Evolutionary conservation across 2,797 vertebrate species (phyloP), one percentile per base, ranked within the genome.

Genomic region (Eulemur albifrons): DNA sequence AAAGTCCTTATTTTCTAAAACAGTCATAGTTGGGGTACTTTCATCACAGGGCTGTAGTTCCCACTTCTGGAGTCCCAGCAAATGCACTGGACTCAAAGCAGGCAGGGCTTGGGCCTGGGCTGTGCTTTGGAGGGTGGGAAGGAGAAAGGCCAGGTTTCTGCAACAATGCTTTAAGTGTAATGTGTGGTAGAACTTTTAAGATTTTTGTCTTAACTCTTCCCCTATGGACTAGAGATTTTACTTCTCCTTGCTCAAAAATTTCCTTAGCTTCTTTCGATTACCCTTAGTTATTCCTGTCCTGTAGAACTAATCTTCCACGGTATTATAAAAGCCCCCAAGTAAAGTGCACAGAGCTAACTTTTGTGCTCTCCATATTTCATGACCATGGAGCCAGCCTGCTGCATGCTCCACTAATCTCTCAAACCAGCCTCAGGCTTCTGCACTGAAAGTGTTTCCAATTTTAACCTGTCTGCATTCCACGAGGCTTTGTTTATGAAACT

Each of bases 361-460:
- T 40, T 69, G 57, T 57, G 59, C 43, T 92, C 20, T 93, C 30
- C 61, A 2, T 90, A 70, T 77, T 86, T 97, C 77, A 48, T 69
- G 48, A 90, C 70, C 61, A 83, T 1, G 2, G 73, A 95, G 83
- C 70, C 70, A 89, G 65, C 1, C 54, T 79, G 13, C 20, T 32
- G 4, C 54, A 90, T 30, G 82, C 75, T 59, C 70, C 86, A 77
- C 82, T 95, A 95, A 94, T 94, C 72, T 88, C 50, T 86, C 85
- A 77, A 87, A 73, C 35, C 27, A 82, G n/a, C 27, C 30, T 95
- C 61, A 77, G 65, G 72, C 45, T 89, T 91, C 50, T 94, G 15
- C 8, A 13, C 15, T 20, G 32, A 25, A 90, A 89, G 32, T 70
- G 40, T 88, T 92, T 96, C 73, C 82, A 77, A 75, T 83, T 95